phyloP scores from a whole-genome alignment of 2,888 invertebrate genomes.

The Dioctria rufipes region DNA sequence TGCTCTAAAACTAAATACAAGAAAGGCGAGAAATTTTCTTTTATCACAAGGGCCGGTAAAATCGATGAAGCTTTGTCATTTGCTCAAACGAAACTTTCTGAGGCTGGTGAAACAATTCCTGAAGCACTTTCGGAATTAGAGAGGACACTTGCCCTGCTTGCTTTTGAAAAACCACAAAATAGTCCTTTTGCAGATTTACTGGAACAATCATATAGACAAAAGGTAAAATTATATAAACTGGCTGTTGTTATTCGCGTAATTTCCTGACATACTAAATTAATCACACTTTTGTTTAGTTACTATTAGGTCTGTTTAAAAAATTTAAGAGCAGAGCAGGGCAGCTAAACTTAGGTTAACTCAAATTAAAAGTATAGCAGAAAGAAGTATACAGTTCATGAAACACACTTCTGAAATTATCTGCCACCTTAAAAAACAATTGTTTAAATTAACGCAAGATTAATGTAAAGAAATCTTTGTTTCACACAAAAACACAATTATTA shows the following conservation, averaged over 20 bases:
- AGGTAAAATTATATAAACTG: constrained; percentile 73
- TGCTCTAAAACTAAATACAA: not conserved
- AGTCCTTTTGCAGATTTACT: constrained; percentile 97
- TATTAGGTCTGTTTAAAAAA: not conserved
- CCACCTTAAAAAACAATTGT: no score
- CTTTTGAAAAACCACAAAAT: constrained; percentile 95
- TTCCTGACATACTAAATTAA: not conserved
- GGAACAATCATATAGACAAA: constrained; percentile 94
- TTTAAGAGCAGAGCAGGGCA: no score
- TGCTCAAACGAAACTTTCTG: constrained; percentile 89
- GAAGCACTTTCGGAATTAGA: constrained; percentile 85
- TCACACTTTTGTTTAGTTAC: not conserved
- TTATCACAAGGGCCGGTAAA: constrained; percentile 75
- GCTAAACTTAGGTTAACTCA: not conserved
- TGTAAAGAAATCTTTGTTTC: no score
- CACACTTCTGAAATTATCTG: no score
- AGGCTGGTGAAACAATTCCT: constrained; percentile 86
- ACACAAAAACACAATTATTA: no score
- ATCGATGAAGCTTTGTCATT: constrained; percentile 89
- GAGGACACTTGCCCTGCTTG: constrained; percentile 92
- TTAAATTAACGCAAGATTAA: no score
- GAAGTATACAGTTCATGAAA: no score
- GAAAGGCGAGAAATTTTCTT: not conserved
- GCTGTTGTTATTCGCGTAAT: not conserved
- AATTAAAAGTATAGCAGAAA: no score